Percentiles rank a stretch among this genome's conserved stretches.
Conservation (phyloP, 1,140 invertebrate genomes). For the Armadillidium nasatum region DNA sequence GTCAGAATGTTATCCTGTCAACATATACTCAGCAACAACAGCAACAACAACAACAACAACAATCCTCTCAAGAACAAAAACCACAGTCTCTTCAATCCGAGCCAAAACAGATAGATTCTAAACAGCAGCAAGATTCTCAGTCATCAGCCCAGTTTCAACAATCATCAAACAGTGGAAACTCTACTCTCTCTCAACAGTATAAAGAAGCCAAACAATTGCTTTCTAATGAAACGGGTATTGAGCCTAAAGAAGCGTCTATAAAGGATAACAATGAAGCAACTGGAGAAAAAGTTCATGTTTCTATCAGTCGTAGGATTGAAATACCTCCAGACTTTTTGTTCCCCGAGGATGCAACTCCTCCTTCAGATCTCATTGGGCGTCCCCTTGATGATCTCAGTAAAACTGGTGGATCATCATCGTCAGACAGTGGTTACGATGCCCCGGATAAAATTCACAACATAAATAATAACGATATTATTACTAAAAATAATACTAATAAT, state of each 20-base stretch:
- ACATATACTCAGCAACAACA: constrained; percentile 48
- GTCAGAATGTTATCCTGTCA: constrained; percentile 50
- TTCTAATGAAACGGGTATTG: neutral
- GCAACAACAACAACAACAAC: constrained; percentile 27
- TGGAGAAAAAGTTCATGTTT: constrained; percentile 55
- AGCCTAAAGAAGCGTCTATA: neutral
- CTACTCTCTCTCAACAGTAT: neutral
- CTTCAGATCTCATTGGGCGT: constrained; percentile 54
- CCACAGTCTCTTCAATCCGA: constrained; percentile 19
- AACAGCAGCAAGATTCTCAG: neutral
- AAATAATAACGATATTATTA: neutral
- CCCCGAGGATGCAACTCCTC: constrained; percentile 65
- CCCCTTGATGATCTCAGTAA: constrained; percentile 14
- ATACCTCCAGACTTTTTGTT: constrained; percentile 76
- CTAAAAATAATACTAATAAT: neutral
- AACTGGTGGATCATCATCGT: neutral
- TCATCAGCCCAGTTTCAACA: neutral
- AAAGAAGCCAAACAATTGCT: neutral
- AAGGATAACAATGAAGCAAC: neutral
- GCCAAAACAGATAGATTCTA: no score
- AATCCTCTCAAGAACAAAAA: constrained; percentile 32
- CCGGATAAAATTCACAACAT: neutral
- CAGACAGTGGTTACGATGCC: neutral
- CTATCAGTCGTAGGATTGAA: constrained; percentile 68
- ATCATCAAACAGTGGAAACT: neutral